phyloP scores from a whole-genome alignment of 2,113 vertebrate genomes.

The Albula goreensis region DNA sequence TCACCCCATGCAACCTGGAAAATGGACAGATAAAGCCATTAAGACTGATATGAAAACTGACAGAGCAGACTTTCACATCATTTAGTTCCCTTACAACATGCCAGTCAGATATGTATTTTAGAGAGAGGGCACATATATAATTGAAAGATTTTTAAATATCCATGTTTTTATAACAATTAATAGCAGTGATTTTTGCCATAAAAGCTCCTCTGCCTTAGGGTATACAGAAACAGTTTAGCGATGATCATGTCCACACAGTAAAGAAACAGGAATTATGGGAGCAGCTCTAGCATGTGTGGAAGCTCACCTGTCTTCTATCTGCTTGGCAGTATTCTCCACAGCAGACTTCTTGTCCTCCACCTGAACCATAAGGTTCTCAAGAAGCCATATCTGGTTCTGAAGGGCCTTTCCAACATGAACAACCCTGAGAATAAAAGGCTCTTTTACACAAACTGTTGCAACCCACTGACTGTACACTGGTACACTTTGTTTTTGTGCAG shows the following conservation, averaged over 20 bases:
- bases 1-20: slow-evolving; percentile 87
- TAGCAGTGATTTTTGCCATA: background rate
- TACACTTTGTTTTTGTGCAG: background rate
- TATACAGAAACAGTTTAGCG: background rate
- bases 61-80: background rate
- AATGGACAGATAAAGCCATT: slow-evolving; percentile 47
- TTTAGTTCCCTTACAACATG: background rate
- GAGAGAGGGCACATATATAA: background rate
- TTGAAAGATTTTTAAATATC: background rate
- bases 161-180: background rate
- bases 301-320: slow-evolving; percentile 71
- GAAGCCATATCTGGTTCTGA: slow-evolving; percentile 74
- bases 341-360: slow-evolving; percentile 71
- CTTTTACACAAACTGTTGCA: background rate
- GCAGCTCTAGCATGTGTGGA: background rate
- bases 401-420: slow-evolving; percentile 70
- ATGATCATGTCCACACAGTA: background rate
- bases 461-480: background rate
- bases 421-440: slow-evolving; percentile 53
- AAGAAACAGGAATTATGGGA: background rate
- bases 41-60: slow-evolving; percentile 29
- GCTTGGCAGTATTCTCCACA: slow-evolving; percentile 73
- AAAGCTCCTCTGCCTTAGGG: background rate
- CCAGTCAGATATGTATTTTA: background rate
- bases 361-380: slow-evolving; percentile 71